Evolutionary conservation across 2,797 vertebrate genomes (phyloP).

Genomic region (Rhinichthys osculus): DNA sequence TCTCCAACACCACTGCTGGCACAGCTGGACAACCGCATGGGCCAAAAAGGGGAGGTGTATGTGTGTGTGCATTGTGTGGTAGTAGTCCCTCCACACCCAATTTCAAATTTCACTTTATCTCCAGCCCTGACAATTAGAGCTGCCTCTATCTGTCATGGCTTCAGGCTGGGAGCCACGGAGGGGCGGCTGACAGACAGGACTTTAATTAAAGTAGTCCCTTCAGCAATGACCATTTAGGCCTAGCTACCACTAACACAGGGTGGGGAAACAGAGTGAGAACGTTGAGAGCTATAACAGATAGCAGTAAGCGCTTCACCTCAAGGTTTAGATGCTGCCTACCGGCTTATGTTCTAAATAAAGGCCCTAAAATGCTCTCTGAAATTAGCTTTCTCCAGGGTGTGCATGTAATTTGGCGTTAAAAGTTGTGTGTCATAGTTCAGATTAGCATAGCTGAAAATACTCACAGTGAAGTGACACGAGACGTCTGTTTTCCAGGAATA

Average conservation of each 20-base stretch:
- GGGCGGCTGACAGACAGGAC: conserved; percentile 64
- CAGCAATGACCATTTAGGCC: conserved; percentile 55
- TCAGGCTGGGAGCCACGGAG: conserved; percentile 55
- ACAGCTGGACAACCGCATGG: conserved; percentile 31
- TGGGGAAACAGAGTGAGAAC: conserved; percentile 1
- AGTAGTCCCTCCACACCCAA: conserved; percentile 56
- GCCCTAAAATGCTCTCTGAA: conserved; percentile 18
- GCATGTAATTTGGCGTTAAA: conserved; percentile 28
- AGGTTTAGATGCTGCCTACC: conserved; percentile 36
- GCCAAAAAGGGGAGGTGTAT: neutral
- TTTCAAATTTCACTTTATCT: conserved; percentile 68
- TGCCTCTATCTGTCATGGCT: conserved; percentile 64
- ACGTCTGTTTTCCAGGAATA: conserved; percentile 14
- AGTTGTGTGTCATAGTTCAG: conserved; percentile 40
- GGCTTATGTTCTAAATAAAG: conserved; percentile 44
- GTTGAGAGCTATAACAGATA: conserved; percentile 41
- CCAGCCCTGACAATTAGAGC: conserved; percentile 67
- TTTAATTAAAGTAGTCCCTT: conserved; percentile 71
- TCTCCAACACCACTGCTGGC: conserved; percentile 36
- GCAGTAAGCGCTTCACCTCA: conserved; percentile 42
- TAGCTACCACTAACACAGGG: conserved; percentile 25
- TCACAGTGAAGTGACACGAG: conserved; percentile 8
- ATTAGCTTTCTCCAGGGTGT: conserved; percentile 32
- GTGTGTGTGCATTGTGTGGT: conserved; percentile 23
- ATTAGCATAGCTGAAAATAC: conserved; percentile 37